Evolutionary conservation across 2,888 invertebrate genomes (phyloP).

Genomic region (Melipona beecheii): DNA sequence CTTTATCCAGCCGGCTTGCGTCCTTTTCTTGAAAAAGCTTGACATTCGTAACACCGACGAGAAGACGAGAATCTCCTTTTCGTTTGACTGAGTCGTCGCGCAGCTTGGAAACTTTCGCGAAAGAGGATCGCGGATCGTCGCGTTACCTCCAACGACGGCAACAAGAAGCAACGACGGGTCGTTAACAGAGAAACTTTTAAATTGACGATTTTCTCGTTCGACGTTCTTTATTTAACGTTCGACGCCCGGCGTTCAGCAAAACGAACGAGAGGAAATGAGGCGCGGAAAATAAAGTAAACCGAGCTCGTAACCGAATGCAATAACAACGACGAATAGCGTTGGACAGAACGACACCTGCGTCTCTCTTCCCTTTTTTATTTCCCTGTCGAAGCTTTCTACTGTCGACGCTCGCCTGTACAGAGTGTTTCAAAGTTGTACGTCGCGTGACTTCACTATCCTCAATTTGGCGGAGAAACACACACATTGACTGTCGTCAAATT

Average conservation of each 20-base stretch:
- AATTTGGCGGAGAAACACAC: no score
- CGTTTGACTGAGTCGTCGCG: background rate
- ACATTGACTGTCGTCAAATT: no score
- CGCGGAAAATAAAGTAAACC: background rate
- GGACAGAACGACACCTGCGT: background rate
- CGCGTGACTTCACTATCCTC: no score
- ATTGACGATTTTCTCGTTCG: slow-evolving; percentile 27
- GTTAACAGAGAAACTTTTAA: slow-evolving; percentile 49
- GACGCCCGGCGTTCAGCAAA: background rate
- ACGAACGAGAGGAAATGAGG: background rate
- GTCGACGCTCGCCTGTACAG: background rate
- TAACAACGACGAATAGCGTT: slow-evolving; percentile 15
- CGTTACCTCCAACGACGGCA: background rate
- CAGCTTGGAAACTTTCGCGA: slow-evolving; percentile 3
- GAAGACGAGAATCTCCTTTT: background rate
- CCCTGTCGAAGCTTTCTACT: background rate
- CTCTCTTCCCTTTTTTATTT: background rate
- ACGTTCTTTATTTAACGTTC: slow-evolving; percentile 38
- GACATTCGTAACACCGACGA: background rate
- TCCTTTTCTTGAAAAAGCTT: background rate
- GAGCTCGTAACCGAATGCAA: slow-evolving; percentile 4
- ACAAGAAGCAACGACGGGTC: background rate
- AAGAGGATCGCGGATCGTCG: background rate
- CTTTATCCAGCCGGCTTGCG: background rate
- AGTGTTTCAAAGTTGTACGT: background rate